These are phyloP conservation scores for Dicycla oo DNA, from an alignment of 2,888 invertebrate genomes.

Conservation along the genomic window DNA sequence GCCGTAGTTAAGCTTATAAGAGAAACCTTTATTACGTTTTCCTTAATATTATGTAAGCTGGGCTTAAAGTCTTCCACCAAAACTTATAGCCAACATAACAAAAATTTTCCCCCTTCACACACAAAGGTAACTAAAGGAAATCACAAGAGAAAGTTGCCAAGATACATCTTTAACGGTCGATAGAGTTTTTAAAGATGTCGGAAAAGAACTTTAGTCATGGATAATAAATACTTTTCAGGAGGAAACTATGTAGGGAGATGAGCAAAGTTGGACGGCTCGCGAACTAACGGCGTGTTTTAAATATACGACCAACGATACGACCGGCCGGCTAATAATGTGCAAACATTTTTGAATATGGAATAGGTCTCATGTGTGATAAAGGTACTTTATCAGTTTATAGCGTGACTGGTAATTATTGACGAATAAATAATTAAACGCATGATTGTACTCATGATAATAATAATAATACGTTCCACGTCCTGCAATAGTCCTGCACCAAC, in stretches of 20 bases:
- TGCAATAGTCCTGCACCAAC: too few relatives aligned
- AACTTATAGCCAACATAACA: constrained; percentile 2
- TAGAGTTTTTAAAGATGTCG: constrained; percentile 79
- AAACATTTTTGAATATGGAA: constrained; percentile 6
- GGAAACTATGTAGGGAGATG: constrained; percentile 70
- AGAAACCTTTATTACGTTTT: neutral
- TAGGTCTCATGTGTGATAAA: neutral
- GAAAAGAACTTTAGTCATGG: constrained; percentile 72
- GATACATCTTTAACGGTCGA: constrained; percentile 84
- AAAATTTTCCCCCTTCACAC: constrained; percentile 13
- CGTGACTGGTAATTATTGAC: too few relatives aligned
- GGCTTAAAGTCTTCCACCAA: neutral
- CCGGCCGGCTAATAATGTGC: constrained; percentile 27
- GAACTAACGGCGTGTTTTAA: constrained; percentile 47
- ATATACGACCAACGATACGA: constrained; percentile 29
- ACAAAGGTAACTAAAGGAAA: constrained; percentile 39
- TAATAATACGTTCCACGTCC: too few relatives aligned
- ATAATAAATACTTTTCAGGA: constrained; percentile 75
- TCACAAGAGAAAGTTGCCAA: constrained; percentile 69
- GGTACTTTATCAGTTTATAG: neutral
- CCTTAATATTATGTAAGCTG: neutral
- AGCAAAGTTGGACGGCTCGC: constrained; percentile 65
- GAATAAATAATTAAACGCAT: too few relatives aligned
- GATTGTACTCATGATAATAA: too few relatives aligned
- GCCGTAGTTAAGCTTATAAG: neutral